phyloP scores from a whole-genome alignment of 2,797 vertebrate species.

The Coccyzus lansbergi region DNA sequence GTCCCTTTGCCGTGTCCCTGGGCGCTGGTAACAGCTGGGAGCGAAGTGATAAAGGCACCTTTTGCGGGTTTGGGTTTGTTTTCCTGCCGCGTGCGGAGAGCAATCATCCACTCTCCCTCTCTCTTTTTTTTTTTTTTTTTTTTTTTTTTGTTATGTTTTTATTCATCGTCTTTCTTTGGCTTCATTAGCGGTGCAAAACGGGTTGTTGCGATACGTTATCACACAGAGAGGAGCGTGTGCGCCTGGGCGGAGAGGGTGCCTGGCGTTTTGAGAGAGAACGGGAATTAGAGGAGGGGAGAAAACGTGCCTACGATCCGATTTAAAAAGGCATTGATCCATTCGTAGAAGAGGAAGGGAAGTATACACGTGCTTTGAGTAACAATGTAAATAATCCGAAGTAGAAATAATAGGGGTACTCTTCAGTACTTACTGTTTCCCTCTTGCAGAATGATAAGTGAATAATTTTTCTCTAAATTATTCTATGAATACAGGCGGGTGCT shows the following conservation, averaged over 20 bases:
- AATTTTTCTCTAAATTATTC: neutral
- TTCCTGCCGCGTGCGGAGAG: neutral
- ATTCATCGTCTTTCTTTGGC: neutral
- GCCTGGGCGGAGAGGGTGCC: neutral
- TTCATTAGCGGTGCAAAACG: constrained; percentile 25
- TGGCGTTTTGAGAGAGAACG: neutral
- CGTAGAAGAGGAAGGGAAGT: neutral
- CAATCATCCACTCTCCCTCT: neutral
- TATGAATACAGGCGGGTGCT: neutral
- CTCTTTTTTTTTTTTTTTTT: too few species aligned
- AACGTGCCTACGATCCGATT: neutral
- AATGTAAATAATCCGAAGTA: constrained; percentile 3
- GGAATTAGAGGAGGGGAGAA: neutral
- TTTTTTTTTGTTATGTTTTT: neutral
- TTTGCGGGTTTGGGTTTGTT: neutral
- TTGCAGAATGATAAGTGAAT: neutral
- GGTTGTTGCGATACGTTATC: neutral
- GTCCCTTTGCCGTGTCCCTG: neutral
- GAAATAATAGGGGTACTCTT: neutral
- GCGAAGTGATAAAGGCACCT: neutral
- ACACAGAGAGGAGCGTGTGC: neutral
- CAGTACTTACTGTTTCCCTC: neutral
- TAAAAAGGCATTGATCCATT: neutral
- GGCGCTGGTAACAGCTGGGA: neutral
- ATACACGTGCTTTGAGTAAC: neutral